Evolutionary conservation across 92 coral and sea anemone genomes (phyloP), one percentile per base, ranked within the genome.

Genomic region (Palythoa heliodiscus): DNA sequence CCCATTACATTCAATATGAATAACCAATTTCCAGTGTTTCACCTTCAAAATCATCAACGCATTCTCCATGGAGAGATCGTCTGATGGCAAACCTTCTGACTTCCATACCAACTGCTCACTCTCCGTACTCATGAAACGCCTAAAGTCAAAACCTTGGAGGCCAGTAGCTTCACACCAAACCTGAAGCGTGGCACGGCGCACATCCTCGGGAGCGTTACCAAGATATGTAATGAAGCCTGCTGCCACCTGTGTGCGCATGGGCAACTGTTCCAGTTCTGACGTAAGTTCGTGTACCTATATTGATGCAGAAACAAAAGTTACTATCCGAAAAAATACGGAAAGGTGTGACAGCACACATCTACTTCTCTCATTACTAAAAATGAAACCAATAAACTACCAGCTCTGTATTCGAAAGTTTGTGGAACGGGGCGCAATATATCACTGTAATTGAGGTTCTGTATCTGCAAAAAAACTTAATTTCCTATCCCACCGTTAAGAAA

Each of bases 101-200:
- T 97, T 97, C 99, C 99, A 97, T 4, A 91, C 95, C 38, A 97
- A 90, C 78, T 97, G 99, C 70, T 97, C 99, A 80, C 99, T 97
- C 89, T 97, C 99, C 11, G 98, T 97, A 64, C 99, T 97, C 92
- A 97, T 92, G 82, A 97, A 97, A 38, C 99, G 93, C 83, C 99
- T 94, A 87, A 97, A 94, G 88, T 97, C 98, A 90, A 97, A 97
- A 13, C 95, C 97, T 48, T 97, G 97, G 40, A 97, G 93, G 35
- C 94, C 98, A 8, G 91, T 89, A 53, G 82, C 93, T 61, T 97
- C 99, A 89, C 99, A 95, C 99, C 98, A 95, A 52, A 88, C 89
- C n/a, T 77, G 52, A 93, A 97, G 95, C 29, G 93, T 90, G 73
- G 89, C 92, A 82, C 92, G 94, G 10, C 99, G 94, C 57, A 97